Evolutionary conservation across 2,797 vertebrate species (phyloP).

Genomic region (Eremophila alpestris): DNA sequence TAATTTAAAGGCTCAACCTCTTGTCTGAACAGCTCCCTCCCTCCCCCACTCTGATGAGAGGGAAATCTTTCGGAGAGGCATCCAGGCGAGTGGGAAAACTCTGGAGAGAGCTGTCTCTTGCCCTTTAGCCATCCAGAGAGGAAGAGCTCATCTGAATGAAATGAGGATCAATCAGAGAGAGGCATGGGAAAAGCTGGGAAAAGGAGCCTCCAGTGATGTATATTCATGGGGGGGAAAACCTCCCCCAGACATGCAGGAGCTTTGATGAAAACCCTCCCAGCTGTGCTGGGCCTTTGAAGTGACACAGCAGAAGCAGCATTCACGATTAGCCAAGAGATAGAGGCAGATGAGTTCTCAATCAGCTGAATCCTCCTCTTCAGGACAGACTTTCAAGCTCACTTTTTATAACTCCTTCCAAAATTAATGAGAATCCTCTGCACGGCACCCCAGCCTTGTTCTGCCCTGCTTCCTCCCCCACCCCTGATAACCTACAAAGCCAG

Average conservation of each 20-base stretch:
- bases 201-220: conserved; percentile 71
- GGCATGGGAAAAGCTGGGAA: conserved; percentile 68
- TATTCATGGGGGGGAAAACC: conserved; percentile 68
- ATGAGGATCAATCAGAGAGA: conserved; percentile 65
- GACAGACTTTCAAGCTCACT: conserved; percentile 49
- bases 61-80: conserved; percentile 55
- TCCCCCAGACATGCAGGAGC: conserved; percentile 70
- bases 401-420: conserved; percentile 62
- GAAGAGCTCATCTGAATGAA: conserved; percentile 70
- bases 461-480: background rate
- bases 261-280: conserved; percentile 71
- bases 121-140: conserved; percentile 67
- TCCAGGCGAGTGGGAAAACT: conserved; percentile 67
- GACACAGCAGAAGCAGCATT: conserved; percentile 51
- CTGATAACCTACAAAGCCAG: background rate
- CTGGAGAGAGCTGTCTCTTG: conserved; percentile 63
- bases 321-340: conserved; percentile 60
- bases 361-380: conserved; percentile 52
- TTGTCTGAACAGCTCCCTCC: conserved; percentile 71
- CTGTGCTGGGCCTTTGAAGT: conserved; percentile 68
- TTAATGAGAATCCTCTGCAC: conserved; percentile 27
- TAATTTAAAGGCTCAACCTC: conserved; percentile 68
- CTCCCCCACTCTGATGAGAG: conserved; percentile 58
- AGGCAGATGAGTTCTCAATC: conserved; percentile 60
- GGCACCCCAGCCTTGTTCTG: background rate